A percentile compares a stretch with the other conserved stretches of the same genome.
These are phyloP conservation scores for Shinisaurus crocodilurus DNA, from an alignment of 2,113 vertebrate genomes.

Conservation along the genomic window DNA sequence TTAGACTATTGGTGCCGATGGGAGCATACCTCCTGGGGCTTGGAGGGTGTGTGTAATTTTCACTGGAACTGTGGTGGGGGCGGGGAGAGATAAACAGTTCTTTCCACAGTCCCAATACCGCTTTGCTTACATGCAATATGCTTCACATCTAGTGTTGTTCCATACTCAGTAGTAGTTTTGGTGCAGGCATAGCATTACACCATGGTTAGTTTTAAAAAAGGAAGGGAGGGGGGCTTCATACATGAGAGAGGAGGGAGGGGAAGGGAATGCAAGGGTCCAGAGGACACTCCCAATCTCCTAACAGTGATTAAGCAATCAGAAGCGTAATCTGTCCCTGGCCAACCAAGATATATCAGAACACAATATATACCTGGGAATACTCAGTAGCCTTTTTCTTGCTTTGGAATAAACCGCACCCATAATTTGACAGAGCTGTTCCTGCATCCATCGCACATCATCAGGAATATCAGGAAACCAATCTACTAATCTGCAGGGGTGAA, in stretches of 20 bases:
- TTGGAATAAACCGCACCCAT: conserved; percentile 79
- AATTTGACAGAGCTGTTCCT: conserved; percentile 75
- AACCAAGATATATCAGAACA: not conserved
- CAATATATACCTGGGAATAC: conserved; percentile 53
- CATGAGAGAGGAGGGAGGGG: not conserved
- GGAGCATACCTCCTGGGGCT: not conserved
- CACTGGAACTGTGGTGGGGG: not conserved
- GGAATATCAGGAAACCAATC: conserved; percentile 92
- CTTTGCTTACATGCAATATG: not conserved
- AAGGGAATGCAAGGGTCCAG: not conserved
- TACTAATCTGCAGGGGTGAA: conserved; percentile 77
- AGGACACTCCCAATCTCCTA: not conserved
- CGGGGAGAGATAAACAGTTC: not conserved
- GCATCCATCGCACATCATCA: conserved; percentile 84
- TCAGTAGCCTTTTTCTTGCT: conserved; percentile 73
- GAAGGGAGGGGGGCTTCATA: not conserved
- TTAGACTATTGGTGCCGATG: not conserved
- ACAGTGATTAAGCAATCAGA: not conserved
- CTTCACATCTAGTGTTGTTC: not conserved
- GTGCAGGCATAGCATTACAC: not conserved
- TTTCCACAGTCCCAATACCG: not conserved
- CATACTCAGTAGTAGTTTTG: not conserved
- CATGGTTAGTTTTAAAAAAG: not conserved
- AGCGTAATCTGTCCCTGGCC: not conserved
- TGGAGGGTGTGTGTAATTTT: not conserved